phyloP scores from a whole-genome alignment of 2,113 vertebrate species.

The Empidonax traillii region DNA sequence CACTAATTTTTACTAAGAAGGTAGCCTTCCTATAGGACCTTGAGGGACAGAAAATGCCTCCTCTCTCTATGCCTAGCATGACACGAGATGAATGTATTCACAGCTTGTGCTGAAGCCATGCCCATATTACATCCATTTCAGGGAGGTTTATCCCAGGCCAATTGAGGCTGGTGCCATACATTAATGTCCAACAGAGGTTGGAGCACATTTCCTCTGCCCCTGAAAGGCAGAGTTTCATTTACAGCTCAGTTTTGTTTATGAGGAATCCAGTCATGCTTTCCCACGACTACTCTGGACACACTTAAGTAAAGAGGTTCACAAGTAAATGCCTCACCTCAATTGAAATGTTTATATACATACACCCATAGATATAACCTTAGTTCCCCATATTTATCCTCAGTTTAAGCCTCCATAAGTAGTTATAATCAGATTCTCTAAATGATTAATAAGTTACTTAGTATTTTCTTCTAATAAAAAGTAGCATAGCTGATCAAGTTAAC shows the following conservation, averaged over 20 bases:
- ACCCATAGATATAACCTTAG: neutral
- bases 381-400: neutral
- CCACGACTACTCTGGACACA: rapidly evolving
- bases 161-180: rapidly evolving
- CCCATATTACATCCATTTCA: neutral
- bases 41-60: neutral
- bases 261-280: neutral
- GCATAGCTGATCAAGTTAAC: neutral
- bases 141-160: neutral
- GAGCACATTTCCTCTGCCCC: neutral
- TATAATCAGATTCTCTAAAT: neutral
- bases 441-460: neutral
- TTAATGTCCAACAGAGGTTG: neutral
- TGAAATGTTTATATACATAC: neutral
- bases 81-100: neutral
- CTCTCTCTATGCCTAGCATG: neutral
- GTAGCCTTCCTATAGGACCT: neutral
- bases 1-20: neutral
- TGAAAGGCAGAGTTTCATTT: neutral
- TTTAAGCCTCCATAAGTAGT: neutral
- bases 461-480: neutral
- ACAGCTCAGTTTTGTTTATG: neutral
- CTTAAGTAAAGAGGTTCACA: neutral
- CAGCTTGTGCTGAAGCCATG: neutral
- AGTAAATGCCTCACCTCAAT: neutral